Conservation (phyloP, 2,797 vertebrate genomes). For the Graptemys geographica region DNA sequence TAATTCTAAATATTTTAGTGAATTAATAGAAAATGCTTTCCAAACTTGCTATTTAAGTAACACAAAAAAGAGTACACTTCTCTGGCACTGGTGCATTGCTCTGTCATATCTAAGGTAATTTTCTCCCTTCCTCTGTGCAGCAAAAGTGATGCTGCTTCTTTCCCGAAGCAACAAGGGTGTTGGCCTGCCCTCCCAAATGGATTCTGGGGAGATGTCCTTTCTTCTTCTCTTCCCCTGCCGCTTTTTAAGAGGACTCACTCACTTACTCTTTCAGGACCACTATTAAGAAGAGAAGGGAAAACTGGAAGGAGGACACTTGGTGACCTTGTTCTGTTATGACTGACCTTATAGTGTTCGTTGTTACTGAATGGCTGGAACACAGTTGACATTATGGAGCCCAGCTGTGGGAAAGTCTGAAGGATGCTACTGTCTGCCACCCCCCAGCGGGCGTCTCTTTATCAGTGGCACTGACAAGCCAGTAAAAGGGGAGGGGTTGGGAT, state of each 20-base stretch:
- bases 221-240: neutral
- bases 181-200: neutral
- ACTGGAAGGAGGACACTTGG: neutral
- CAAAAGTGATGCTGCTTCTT: neutral
- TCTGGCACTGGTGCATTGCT: neutral
- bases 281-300: constrained; percentile 4
- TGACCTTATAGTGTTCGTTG: neutral
- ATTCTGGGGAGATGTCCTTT: neutral
- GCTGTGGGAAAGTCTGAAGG: neutral
- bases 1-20: neutral
- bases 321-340: neutral
- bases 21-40: neutral
- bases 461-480: neutral
- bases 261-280: neutral
- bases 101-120: neutral
- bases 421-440: neutral
- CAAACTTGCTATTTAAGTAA: neutral
- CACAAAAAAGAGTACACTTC: neutral
- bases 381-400: neutral
- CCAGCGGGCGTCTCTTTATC: accelerated
- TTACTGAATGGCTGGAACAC: neutral
- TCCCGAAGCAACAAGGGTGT: neutral
- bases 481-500: neutral
- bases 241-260: neutral
- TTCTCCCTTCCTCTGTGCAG: neutral